phyloP scores from a whole-genome alignment of 2,888 invertebrate genomes.

The Trissolcus brochymenae region DNA sequence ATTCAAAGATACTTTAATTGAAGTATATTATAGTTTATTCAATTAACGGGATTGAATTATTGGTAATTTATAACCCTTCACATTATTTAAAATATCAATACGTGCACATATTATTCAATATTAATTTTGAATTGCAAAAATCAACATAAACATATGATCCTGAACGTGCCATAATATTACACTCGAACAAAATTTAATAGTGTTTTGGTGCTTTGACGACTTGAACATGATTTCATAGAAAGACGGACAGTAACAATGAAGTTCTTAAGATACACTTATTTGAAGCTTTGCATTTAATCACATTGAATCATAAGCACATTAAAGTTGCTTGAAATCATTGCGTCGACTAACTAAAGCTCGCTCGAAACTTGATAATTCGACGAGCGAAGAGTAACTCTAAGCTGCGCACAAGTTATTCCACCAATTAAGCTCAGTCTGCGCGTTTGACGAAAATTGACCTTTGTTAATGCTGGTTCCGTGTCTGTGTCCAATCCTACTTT shows the following conservation, averaged over 20 bases:
- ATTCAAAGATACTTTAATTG: too few species aligned
- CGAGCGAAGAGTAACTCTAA: slow-evolving; percentile 18
- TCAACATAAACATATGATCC: too few species aligned
- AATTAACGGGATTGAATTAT: too few species aligned
- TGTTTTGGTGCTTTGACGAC: not conserved
- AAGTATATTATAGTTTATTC: too few species aligned
- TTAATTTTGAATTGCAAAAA: too few species aligned
- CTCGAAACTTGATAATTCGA: slow-evolving; percentile 13
- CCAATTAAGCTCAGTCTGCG: slow-evolving; percentile 8
- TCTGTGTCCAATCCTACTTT: slow-evolving; percentile 39
- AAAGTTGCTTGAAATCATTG: slow-evolving; percentile 10
- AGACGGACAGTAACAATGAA: slow-evolving; percentile 4
- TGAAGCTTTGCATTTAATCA: slow-evolving; percentile 5
- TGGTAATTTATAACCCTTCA: too few species aligned
- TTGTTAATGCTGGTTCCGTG: slow-evolving; percentile 45
- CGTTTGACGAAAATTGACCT: slow-evolving; percentile 50
- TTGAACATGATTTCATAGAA: not conserved
- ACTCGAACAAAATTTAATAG: not conserved
- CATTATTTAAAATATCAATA: too few species aligned
- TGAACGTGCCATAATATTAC: too few species aligned
- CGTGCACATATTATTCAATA: too few species aligned
- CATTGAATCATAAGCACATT: slow-evolving; percentile 19
- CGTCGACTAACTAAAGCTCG: not conserved
- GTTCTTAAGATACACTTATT: slow-evolving; percentile 4
- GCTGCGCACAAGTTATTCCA: slow-evolving; percentile 22